Conservation (phyloP, 2,113 vertebrate genomes). For the Caracal caracal region DNA sequence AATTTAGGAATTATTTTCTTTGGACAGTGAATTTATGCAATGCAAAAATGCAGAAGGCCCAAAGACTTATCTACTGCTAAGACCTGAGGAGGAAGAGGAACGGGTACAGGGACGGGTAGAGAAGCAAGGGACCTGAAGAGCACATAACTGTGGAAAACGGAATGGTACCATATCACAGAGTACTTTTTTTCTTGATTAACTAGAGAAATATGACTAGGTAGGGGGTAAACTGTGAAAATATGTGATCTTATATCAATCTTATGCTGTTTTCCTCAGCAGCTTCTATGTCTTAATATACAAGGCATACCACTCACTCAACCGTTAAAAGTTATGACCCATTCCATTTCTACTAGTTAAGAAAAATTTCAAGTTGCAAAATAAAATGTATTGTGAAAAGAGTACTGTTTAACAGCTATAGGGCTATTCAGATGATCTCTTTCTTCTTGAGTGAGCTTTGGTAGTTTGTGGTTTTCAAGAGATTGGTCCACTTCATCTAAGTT, state of each 20-base stretch:
- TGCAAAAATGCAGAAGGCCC: not conserved
- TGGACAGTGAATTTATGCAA: not conserved
- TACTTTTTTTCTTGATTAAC: not conserved
- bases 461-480: not conserved
- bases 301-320: not conserved
- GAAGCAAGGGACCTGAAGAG: not conserved
- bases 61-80: not conserved
- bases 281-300: not conserved
- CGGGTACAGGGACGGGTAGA: not conserved
- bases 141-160: not conserved
- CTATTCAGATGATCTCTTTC: not conserved
- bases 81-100: not conserved
- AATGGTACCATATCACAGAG: not conserved
- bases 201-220: not conserved
- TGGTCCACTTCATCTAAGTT: not conserved
- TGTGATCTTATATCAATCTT: not conserved
- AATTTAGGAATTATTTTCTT: slow-evolving; percentile 18
- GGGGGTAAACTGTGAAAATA: not conserved
- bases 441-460: not conserved
- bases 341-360: not conserved
- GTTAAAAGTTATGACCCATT: not conserved
- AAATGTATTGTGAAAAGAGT: not conserved
- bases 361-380: slow-evolving; percentile 17
- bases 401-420: not conserved
- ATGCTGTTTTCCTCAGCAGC: not conserved